These are phyloP conservation scores for Dolomedes plantarius DNA, from an alignment of 2,888 invertebrate genomes.

Conservation along the genomic window DNA sequence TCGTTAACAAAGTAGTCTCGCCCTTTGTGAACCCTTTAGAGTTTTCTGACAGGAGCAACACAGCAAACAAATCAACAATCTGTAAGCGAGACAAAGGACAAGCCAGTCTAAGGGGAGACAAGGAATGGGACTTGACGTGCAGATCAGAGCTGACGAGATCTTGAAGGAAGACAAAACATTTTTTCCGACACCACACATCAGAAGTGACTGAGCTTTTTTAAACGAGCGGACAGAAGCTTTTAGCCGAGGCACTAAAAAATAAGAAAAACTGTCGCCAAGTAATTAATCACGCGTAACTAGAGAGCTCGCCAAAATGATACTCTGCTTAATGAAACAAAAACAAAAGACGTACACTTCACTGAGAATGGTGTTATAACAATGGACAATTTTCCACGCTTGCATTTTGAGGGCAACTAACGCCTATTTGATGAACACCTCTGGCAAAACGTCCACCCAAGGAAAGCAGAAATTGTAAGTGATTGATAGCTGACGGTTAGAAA, in stretches of 20 bases:
- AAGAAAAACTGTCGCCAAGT: background rate
- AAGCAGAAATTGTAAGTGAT: background rate
- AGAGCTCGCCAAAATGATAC: background rate
- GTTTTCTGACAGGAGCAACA: too few relatives aligned
- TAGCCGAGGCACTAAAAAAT: background rate
- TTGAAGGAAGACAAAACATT: background rate
- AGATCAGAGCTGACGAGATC: background rate
- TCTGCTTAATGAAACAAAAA: background rate
- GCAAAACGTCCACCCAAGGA: background rate
- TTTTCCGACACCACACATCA: background rate
- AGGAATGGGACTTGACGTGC: too few relatives aligned
- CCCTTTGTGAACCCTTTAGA: too few relatives aligned
- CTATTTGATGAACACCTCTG: background rate
- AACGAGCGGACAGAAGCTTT: slow-evolving; percentile 4
- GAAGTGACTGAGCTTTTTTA: slow-evolving; percentile 11
- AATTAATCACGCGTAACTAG: slow-evolving; percentile 12
- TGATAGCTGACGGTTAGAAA: background rate
- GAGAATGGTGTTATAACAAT: background rate
- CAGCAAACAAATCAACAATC: too few relatives aligned
- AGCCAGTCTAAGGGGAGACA: too few relatives aligned
- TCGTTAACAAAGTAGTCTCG: too few relatives aligned
- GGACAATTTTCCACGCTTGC: background rate
- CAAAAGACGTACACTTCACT: background rate
- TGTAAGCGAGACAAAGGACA: too few relatives aligned
- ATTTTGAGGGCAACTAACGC: background rate